Conservation (phyloP, 2,888 invertebrate species). For the Oscheius sp. region DNA sequence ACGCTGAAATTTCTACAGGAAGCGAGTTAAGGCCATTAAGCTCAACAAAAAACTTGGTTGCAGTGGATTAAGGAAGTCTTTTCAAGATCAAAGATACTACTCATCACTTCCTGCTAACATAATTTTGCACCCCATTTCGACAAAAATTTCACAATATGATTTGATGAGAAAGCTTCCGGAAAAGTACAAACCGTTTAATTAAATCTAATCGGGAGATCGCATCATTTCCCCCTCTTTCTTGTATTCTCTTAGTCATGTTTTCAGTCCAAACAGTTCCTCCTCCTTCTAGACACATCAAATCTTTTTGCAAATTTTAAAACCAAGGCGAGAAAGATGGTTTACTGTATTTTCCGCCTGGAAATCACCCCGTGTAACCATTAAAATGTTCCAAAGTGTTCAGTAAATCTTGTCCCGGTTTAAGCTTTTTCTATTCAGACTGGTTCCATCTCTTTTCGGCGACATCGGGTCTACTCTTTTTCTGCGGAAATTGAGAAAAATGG, state of each 20-base stretch:
- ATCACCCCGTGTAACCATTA: slow-evolving; percentile 1
- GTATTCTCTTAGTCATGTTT: not conserved
- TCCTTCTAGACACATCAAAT: not conserved
- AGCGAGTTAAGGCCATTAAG: too few relatives aligned
- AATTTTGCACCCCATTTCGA: too few relatives aligned
- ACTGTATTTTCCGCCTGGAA: slow-evolving; percentile 4
- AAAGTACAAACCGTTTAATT: too few relatives aligned
- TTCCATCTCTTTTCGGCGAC: slow-evolving; percentile 27
- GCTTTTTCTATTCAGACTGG: slow-evolving; percentile 19
- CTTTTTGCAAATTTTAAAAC: not conserved
- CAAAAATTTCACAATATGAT: too few relatives aligned
- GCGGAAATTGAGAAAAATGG: slow-evolving; percentile 22
- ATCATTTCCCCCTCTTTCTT: not conserved
- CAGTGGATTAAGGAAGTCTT: too few relatives aligned
- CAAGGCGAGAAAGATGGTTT: not conserved
- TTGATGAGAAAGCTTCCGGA: too few relatives aligned
- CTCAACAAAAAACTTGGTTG: too few relatives aligned
- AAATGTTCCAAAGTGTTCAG: slow-evolving; percentile 8
- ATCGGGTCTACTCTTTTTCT: slow-evolving; percentile 16
- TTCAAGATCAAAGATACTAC: too few relatives aligned
- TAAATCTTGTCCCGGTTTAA: slow-evolving; percentile 23
- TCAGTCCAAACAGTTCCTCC: not conserved
- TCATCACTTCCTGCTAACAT: too few relatives aligned
- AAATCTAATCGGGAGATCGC: too few relatives aligned
- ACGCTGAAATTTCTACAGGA: too few relatives aligned